phyloP scores from a whole-genome alignment of 30 jellyfish, hydroid and myxozoan species.

The Clytia hemisphaerica region DNA sequence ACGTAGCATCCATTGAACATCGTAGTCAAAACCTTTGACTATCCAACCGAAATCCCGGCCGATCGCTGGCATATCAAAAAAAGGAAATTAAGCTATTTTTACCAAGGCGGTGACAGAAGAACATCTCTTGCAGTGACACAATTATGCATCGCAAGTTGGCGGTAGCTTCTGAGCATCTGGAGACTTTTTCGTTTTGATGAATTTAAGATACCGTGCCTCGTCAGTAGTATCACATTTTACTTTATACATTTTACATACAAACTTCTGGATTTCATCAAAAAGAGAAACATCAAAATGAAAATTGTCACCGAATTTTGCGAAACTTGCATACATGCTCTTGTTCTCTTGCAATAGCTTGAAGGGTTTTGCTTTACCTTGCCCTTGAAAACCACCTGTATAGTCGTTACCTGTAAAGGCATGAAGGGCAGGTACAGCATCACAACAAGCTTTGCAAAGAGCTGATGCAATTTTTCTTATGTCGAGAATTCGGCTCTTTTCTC shows the following conservation, averaged over 20 bases:
- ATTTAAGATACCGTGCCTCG: slow-evolving; percentile 10
- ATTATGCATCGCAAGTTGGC: slow-evolving; percentile 9
- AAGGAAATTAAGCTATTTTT: not conserved
- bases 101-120: not conserved
- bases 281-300: not conserved
- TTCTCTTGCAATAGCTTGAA: too few relatives aligned
- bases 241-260: slow-evolving; percentile 8
- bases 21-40: not conserved
- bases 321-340: too few relatives aligned
- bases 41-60: slow-evolving; percentile 11
- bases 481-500: too few relatives aligned
- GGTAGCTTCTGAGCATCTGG: slow-evolving; percentile 21
- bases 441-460: not conserved
- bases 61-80: not conserved
- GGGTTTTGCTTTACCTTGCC: slow-evolving; percentile 6
- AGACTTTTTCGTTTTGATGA: not conserved
- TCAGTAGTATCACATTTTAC: not conserved
- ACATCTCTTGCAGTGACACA: not conserved
- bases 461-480: too few relatives aligned
- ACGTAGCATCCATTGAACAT: not conserved
- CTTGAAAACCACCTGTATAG: slow-evolving; percentile 2
- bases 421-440: not conserved
- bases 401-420: slow-evolving; percentile 11
- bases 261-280: not conserved
- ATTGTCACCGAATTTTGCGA: not conserved